Percentiles rank a stretch among this genome's conserved stretches.
Conservation (phyloP, 2,797 vertebrate genomes). For the Sphenodon punctatus region DNA sequence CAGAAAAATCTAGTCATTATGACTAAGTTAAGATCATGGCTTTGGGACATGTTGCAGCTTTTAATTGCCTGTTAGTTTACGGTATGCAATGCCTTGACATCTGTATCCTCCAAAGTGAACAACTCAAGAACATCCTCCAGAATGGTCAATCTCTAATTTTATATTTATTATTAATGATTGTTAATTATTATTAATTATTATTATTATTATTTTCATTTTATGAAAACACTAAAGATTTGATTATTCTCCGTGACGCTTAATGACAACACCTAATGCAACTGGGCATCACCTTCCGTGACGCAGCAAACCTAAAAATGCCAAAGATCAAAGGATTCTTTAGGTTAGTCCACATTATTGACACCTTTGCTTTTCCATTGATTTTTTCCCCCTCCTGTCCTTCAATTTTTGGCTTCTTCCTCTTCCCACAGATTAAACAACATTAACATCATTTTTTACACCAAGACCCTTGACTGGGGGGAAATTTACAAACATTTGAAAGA, state of each 20-base stretch:
- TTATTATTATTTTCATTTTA: not conserved
- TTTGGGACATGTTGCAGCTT: not conserved
- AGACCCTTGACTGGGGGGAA: not conserved
- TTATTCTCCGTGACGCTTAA: not conserved
- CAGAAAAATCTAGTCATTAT: not conserved
- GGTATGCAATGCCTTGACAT: not conserved
- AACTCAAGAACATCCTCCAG: not conserved
- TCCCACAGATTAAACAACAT: not conserved
- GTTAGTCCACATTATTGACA: not conserved
- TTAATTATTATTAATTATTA: too few species aligned
- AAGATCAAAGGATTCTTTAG: not conserved
- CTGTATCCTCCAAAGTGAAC: not conserved
- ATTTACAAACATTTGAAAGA: rapidly evolving
- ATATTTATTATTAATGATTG: too few species aligned
- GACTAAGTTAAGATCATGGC: not conserved
- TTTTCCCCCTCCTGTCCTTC: not conserved
- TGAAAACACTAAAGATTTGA: not conserved
- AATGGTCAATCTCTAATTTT: too few species aligned
- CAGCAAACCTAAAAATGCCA: not conserved
- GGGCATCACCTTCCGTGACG: not conserved
- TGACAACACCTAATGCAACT: not conserved
- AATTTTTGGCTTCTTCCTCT: not conserved
- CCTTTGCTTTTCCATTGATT: not conserved
- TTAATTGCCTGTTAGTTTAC: not conserved
- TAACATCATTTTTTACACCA: not conserved